Conservation (phyloP, 2,113 vertebrate species). For the Paratilapia polleni region DNA sequence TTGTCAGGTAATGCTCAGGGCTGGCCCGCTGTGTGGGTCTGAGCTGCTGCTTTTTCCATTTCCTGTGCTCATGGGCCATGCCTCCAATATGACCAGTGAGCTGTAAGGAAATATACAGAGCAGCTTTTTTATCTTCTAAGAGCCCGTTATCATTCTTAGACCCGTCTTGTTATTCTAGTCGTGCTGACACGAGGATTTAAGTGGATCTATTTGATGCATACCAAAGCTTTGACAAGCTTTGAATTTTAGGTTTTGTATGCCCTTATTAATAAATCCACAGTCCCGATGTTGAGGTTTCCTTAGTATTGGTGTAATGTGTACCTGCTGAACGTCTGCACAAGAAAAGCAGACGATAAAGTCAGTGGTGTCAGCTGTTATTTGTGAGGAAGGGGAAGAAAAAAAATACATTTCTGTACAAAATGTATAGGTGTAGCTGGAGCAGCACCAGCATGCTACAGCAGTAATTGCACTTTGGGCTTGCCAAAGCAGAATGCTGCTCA, state of each 20-base stretch:
- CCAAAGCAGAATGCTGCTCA: slow-evolving; percentile 79
- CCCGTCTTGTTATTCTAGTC: neutral
- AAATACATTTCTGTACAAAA: slow-evolving; percentile 67
- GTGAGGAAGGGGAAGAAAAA: slow-evolving; percentile 16
- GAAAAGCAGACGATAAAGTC: slow-evolving; percentile 46
- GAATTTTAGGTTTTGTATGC: neutral
- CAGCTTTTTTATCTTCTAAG: slow-evolving; percentile 6
- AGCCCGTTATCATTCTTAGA: neutral
- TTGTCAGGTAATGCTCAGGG: slow-evolving; percentile 95
- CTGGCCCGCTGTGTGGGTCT: slow-evolving; percentile 46
- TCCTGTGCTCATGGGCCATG: slow-evolving; percentile 4
- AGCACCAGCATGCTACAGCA: slow-evolving; percentile 57
- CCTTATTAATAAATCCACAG: neutral
- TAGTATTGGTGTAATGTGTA: neutral
- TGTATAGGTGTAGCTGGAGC: slow-evolving; percentile 69
- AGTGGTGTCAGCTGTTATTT: slow-evolving; percentile 65
- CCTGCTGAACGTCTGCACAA: slow-evolving; percentile 41
- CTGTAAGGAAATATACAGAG: slow-evolving; percentile 10
- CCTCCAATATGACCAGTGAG: slow-evolving; percentile 12
- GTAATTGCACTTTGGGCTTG: slow-evolving; percentile 73
- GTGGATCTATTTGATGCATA: neutral
- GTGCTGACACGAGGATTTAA: neutral
- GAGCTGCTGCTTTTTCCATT: slow-evolving; percentile 41
- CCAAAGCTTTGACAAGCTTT: neutral
- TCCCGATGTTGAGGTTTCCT: slow-evolving; percentile 3